Conservation (phyloP, 37 sponge, comb jelly and placozoan genomes). For the Spongilla lacustris region DNA sequence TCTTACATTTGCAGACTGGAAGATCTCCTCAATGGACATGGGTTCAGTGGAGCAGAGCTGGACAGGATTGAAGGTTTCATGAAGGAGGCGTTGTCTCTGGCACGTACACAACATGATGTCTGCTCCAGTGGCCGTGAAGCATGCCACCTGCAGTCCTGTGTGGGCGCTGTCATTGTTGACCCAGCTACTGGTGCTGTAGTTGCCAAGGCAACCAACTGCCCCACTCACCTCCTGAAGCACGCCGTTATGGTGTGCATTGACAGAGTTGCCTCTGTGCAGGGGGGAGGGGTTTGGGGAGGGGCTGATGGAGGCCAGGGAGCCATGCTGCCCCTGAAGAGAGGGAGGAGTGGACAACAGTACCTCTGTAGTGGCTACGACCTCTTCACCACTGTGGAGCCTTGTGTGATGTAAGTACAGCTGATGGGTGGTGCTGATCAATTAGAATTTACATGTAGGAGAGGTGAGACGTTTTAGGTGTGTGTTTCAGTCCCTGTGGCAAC, state of each 20-base stretch:
- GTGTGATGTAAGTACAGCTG: conserved; percentile 83
- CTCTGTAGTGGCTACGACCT: conserved; percentile 94
- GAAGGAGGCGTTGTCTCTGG: conserved; percentile 56
- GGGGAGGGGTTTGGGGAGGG: conserved; percentile 71
- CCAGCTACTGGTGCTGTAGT: conserved; percentile 41
- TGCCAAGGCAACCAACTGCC: conserved; percentile 50
- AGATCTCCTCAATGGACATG: conserved; percentile 32
- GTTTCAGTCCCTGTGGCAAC: too few relatives aligned
- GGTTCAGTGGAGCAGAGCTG: conserved; percentile 57
- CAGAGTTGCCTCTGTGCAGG: conserved; percentile 74
- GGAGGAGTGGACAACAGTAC: conserved; percentile 50
- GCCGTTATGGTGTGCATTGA: conserved; percentile 93
- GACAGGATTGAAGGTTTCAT: conserved; percentile 62
- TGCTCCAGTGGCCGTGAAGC: background rate
- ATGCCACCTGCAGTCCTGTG: conserved; percentile 27
- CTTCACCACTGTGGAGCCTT: conserved; percentile 88
- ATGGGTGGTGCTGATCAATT: background rate
- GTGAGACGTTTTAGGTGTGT: too few relatives aligned
- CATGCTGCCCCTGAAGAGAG: conserved; percentile 39
- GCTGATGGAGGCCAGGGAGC: background rate
- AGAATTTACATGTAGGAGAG: background rate
- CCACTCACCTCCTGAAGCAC: conserved; percentile 71
- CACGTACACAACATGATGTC: background rate
- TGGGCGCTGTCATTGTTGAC: conserved; percentile 84
- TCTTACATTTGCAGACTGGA: conserved; percentile 51